Evolutionary conservation across 2,113 vertebrate genomes (phyloP), one percentile per base, ranked within the genome.

Genomic region (Osmerus eperlanus): DNA sequence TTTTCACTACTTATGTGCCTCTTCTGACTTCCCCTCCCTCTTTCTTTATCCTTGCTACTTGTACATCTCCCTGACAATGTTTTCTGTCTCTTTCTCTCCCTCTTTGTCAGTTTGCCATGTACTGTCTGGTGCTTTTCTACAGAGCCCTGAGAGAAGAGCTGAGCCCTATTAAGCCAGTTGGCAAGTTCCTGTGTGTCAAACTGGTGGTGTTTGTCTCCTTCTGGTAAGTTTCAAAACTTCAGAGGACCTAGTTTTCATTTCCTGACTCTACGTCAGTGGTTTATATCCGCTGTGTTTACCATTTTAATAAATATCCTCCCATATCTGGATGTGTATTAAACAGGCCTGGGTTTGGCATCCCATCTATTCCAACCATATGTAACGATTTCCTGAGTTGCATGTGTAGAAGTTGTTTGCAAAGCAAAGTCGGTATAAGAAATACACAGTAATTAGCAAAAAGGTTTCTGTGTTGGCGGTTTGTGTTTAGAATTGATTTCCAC

Each of bases 161-260:
- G 65, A 92, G 94, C 78, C 96, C 97, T 18, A 97, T 99, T 85
- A 95, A 92, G 77, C 97, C 97, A 58, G 95, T 99, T 72, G 96
- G 97, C 72, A 99, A 99, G 83, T 99, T 99, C 85, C 91, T 99
- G 0, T 99, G 97, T 82, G 97, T 99, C 84, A 99, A 99, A 88
- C 93, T 99, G 89, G 97, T 99, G 16, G 96, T 99, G 71, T 99
- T 99, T 77, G 96, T 97, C 78, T 99, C 97, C 47, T 99, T 99
- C 86, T 99, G 97, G 97, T 99, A 91, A 95, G 90, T 87, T 8
- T 36, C 2, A 41, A 2, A 2, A 1, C 5, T 67, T 68, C 41
- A 47, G 41, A 9, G 41, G 41, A 11, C 41, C 41, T 47, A 6
- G 41, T 47, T 47, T 47, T 47, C 9, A 7, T 47, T 47, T 47